Percentiles rank a stretch among this genome's conserved stretches.
Evolutionary conservation across 2,888 invertebrate species (phyloP).

Genomic region (Ochlodes sylvanus): DNA sequence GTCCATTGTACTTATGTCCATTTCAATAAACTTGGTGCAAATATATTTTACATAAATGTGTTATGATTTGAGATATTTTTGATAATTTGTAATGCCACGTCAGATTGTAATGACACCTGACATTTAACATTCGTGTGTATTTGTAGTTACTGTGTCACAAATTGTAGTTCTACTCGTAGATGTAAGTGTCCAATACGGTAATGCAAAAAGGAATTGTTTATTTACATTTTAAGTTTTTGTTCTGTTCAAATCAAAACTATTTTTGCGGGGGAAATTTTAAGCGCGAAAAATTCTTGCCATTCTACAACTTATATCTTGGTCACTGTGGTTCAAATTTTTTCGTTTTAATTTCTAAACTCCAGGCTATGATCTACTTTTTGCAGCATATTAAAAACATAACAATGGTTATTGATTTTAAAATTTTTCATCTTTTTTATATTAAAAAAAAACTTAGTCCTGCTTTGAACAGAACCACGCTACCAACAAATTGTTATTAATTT

Average conservation of each 20-base stretch:
- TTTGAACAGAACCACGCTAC: neutral
- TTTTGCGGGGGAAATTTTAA: conserved; percentile 17
- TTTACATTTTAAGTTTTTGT: neutral
- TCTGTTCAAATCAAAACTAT: conserved; percentile 8
- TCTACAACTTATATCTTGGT: neutral
- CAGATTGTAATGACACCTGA: neutral
- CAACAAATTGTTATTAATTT: conserved; percentile 4
- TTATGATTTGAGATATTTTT: conserved; percentile 10
- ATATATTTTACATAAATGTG: neutral
- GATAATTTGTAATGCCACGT: neutral
- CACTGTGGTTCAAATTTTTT: too few species aligned
- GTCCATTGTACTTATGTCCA: conserved; percentile 12
- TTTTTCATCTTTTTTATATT: too few species aligned
- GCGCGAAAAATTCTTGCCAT: neutral
- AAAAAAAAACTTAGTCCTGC: neutral
- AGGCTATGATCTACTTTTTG: too few species aligned
- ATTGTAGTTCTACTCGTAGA: neutral
- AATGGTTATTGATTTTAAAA: too few species aligned
- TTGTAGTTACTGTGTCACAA: conserved; percentile 1
- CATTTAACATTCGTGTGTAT: neutral
- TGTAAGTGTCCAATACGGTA: conserved; percentile 8
- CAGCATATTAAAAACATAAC: too few species aligned
- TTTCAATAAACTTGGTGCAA: conserved; percentile 6
- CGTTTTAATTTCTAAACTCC: too few species aligned
- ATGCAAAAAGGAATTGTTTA: conserved; percentile 12